Conservation (phyloP, 2,888 invertebrate species). For the Copidosoma aretas region DNA sequence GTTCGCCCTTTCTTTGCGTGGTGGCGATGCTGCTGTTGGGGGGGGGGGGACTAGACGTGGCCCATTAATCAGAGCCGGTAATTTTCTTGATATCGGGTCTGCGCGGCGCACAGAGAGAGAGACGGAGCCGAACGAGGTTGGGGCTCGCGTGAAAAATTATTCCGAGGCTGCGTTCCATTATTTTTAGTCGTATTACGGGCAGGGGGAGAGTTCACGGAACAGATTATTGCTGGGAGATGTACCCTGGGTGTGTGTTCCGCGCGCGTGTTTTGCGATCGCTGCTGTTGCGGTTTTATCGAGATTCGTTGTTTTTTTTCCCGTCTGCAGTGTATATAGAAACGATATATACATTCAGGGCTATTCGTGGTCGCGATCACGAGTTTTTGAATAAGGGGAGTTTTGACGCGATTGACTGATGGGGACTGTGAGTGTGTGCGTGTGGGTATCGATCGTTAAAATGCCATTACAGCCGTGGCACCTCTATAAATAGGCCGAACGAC, state of each 20-base stretch:
- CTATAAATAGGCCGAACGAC: too few species aligned
- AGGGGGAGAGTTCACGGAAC: constrained; percentile 26
- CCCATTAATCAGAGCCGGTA: constrained; percentile 39
- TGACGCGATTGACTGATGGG: too few species aligned
- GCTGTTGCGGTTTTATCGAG: constrained; percentile 16
- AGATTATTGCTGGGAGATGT: constrained; percentile 32
- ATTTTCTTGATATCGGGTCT: constrained; percentile 37
- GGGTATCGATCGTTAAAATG: too few species aligned
- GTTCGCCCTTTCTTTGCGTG: background rate
- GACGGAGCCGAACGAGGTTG: background rate
- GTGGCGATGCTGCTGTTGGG: background rate
- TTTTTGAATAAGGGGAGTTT: too few species aligned
- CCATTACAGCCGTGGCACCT: too few species aligned
- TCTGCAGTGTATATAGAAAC: background rate
- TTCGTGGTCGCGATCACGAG: background rate
- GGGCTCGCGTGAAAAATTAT: constrained; percentile 34
- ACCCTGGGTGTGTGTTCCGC: too few species aligned
- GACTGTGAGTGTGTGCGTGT: too few species aligned
- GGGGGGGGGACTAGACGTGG: constrained; percentile 6
- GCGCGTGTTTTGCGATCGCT: constrained; percentile 7
- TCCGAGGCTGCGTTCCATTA: constrained; percentile 25
- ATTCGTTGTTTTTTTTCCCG: background rate
- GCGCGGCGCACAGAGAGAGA: constrained; percentile 5
- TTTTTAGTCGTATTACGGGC: constrained; percentile 29
- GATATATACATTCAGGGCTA: background rate